Conservation (phyloP, 2,888 invertebrate species). For the Pomacea canaliculata region DNA sequence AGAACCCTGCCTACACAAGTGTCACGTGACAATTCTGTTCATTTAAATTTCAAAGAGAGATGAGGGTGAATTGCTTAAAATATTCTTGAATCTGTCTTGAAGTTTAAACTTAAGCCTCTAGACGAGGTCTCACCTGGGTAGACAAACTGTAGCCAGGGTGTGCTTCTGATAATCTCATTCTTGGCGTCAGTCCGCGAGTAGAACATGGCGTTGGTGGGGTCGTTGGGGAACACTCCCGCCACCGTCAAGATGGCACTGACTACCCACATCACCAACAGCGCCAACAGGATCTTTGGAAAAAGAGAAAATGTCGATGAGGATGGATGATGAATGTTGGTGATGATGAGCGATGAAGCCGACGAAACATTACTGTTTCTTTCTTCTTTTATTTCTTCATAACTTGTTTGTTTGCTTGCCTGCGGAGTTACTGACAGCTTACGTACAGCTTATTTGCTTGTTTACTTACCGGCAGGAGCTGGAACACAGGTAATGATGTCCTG, state of each 20-base stretch:
- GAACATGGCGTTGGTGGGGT: slow-evolving; percentile 72
- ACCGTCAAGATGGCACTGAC: slow-evolving; percentile 80
- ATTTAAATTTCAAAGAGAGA: too few species aligned
- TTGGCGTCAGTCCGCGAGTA: slow-evolving; percentile 83
- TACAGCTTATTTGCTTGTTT: too few species aligned
- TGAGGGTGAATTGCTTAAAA: too few species aligned
- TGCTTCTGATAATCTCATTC: slow-evolving; percentile 78
- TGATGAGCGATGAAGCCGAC: background rate
- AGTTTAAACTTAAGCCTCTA: background rate
- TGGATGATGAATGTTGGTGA: slow-evolving; percentile 52
- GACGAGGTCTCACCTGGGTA: slow-evolving; percentile 77
- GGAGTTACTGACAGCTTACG: too few species aligned
- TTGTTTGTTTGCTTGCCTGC: too few species aligned
- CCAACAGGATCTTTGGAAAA: slow-evolving; percentile 77
- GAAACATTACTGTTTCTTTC: background rate
- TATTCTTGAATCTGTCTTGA: too few species aligned
- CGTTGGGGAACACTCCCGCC: slow-evolving; percentile 74
- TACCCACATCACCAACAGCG: slow-evolving; percentile 83
- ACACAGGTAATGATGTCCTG: slow-evolving; percentile 34
- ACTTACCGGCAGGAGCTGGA: slow-evolving; percentile 52
- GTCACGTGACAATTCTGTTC: too few species aligned
- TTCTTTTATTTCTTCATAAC: slow-evolving; percentile 5
- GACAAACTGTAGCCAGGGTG: slow-evolving; percentile 85
- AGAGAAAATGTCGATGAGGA: slow-evolving; percentile 80
- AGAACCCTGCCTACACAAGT: too few species aligned